These are phyloP conservation scores for Acleris sparsana DNA, from an alignment of 2,888 invertebrate species.

Conservation along the genomic window DNA sequence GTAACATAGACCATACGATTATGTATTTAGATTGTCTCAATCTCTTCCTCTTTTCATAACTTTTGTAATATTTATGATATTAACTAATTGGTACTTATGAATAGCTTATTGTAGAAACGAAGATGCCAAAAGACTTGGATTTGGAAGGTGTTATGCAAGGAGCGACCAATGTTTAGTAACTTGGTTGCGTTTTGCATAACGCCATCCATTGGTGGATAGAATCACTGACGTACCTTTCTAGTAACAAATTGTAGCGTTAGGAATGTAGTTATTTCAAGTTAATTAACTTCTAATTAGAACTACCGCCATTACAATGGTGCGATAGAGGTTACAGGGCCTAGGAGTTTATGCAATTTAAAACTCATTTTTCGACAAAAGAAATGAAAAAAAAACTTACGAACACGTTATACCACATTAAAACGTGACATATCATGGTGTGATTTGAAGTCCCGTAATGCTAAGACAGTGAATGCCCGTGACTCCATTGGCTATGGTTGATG, in stretches of 20 bases:
- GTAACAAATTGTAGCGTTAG: conserved; percentile 25
- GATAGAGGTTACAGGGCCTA: not conserved
- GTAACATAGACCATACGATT: conserved; percentile 4
- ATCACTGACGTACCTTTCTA: conserved; percentile 35
- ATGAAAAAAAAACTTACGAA: no score
- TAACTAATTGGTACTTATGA: conserved; percentile 30
- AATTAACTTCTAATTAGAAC: conserved; percentile 4
- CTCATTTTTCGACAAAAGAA: no score
- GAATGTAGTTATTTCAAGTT: conserved; percentile 6
- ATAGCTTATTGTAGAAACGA: conserved; percentile 28
- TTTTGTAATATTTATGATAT: conserved; percentile 2
- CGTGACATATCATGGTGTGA: no score
- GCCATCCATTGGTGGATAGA: conserved; percentile 10
- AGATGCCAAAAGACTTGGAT: conserved; percentile 33
- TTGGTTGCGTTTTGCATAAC: conserved; percentile 25
- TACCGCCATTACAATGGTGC: not conserved
- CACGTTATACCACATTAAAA: no score
- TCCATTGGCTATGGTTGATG: no score
- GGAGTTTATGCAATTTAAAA: no score
- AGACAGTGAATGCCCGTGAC: no score
- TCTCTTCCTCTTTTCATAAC: conserved; percentile 13
- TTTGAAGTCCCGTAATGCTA: no score
- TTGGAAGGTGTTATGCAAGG: conserved; percentile 25
- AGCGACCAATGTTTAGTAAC: not conserved
- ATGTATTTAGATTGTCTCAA: conserved; percentile 5